phyloP scores from a whole-genome alignment of 2,797 vertebrate genomes.

The Acrocephalus scirpaceus region DNA sequence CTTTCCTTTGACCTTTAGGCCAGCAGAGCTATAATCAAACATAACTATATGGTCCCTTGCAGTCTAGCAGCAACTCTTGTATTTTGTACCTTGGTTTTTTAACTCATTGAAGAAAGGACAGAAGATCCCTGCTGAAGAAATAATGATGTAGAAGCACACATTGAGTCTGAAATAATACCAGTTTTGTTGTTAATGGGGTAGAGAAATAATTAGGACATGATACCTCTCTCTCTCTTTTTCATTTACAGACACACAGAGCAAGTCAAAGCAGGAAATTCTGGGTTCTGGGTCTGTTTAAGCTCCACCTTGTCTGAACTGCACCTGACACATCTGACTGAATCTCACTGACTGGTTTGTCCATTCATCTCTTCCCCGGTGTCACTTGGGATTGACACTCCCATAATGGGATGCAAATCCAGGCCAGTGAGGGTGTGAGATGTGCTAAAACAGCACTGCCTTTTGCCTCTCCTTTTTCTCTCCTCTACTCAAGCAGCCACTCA shows the following conservation, averaged over 20 bases:
- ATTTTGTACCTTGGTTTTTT: neutral
- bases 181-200: neutral
- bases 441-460: neutral
- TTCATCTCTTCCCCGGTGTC: neutral
- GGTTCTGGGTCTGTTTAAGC: neutral
- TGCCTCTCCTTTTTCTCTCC: neutral
- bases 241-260: neutral
- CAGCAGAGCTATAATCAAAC: slow-evolving; percentile 57
- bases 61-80: neutral
- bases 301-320: neutral
- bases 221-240: neutral
- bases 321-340: neutral
- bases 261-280: neutral
- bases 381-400: neutral
- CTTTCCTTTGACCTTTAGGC: slow-evolving; percentile 70
- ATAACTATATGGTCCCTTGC: slow-evolving; percentile 24
- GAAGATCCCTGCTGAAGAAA: neutral
- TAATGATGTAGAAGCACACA: neutral
- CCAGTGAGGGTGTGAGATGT: neutral
- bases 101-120: neutral
- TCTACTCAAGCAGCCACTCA: neutral
- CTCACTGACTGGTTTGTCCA: neutral
- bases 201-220: neutral
- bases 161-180: neutral
- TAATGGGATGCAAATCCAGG: neutral